phyloP scores from a whole-genome alignment of 2,113 vertebrate genomes.

The Syngnathus typhle region DNA sequence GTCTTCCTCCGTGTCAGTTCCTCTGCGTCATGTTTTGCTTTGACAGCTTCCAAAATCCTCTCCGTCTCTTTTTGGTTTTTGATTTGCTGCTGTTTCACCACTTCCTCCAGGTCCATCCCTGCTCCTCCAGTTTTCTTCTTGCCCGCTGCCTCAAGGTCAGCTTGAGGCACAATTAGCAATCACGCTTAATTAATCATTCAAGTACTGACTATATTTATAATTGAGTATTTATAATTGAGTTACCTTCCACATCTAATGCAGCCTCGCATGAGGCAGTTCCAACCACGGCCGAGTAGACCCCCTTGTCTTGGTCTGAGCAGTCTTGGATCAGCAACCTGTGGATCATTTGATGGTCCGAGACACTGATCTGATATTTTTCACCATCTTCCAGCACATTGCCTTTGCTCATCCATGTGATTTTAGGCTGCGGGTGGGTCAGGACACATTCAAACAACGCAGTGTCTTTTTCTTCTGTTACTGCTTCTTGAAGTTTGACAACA shows the following conservation, averaged over 20 bases:
- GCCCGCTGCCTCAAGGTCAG: constrained; percentile 17
- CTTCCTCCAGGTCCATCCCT: constrained; percentile 42
- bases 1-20: constrained; percentile 6
- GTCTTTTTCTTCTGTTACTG: constrained; percentile 61
- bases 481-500: constrained; percentile 61
- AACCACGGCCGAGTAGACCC: constrained; percentile 73
- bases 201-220: background rate
- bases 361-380: constrained; percentile 65
- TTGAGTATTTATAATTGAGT: constrained; percentile 7
- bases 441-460: constrained; percentile 73
- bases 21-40: constrained; percentile 30
- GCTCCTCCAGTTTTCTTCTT: constrained; percentile 45
- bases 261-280: constrained; percentile 74
- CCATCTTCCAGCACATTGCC: constrained; percentile 56
- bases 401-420: constrained; percentile 72
- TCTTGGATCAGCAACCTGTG: constrained; percentile 75
- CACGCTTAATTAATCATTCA: background rate
- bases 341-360: constrained; percentile 73
- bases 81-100: constrained; percentile 54
- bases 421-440: constrained; percentile 67
- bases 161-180: constrained; percentile 29
- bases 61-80: constrained; percentile 52
- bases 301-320: constrained; percentile 64
- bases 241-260: constrained; percentile 80
- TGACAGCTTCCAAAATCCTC: constrained; percentile 39